phyloP scores from a whole-genome alignment of 2,113 vertebrate genomes.

The Herpetotheres cachinnans region DNA sequence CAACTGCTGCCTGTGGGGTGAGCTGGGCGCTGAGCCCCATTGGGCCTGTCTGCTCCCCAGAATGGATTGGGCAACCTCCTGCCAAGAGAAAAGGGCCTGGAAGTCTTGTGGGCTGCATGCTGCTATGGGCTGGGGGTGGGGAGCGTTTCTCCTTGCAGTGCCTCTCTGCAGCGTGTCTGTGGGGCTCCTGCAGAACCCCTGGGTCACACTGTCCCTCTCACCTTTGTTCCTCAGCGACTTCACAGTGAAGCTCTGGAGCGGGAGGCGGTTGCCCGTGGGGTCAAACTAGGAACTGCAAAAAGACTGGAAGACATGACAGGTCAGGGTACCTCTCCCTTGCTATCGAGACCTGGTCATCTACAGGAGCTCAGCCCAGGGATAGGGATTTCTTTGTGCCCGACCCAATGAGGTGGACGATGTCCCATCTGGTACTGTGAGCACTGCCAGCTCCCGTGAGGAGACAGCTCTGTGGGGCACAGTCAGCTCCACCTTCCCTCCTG shows the following conservation, averaged over 20 bases:
- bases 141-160: neutral
- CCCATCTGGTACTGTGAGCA: neutral
- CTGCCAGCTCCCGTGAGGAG: neutral
- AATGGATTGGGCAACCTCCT: neutral
- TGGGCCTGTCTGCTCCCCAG: neutral
- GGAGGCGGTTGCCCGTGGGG: constrained; percentile 61
- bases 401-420: neutral
- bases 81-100: neutral
- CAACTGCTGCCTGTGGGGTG: neutral
- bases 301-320: neutral
- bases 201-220: constrained; percentile 5
- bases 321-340: neutral
- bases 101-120: constrained; percentile 5
- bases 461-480: neutral
- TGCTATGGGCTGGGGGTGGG: neutral
- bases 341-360: neutral
- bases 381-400: neutral
- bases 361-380: neutral
- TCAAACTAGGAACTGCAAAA: constrained; percentile 52
- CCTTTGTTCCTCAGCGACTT: constrained; percentile 81
- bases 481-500: neutral
- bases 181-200: neutral
- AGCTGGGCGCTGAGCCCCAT: constrained; percentile 18
- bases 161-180: no score
- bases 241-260: constrained; percentile 92